These are phyloP conservation scores for Hycleus phaleratus DNA, from an alignment of 1,140 invertebrate species.

Conservation along the genomic window DNA sequence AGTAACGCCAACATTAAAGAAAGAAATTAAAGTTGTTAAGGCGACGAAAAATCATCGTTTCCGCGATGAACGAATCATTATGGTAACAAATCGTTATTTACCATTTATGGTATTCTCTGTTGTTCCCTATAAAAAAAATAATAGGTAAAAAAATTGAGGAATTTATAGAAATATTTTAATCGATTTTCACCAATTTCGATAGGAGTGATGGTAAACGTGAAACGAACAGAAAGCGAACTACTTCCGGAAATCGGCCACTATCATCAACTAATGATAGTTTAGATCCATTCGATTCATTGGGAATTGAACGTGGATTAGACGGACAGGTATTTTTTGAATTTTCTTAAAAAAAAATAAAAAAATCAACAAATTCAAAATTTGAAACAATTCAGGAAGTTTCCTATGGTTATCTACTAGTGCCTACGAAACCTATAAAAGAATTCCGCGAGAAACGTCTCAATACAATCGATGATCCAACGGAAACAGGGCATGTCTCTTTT, in stretches of 20 bases:
- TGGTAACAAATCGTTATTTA: constrained; percentile 60
- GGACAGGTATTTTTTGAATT: constrained; percentile 54
- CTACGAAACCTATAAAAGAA: constrained; percentile 52
- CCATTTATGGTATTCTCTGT: constrained; percentile 78
- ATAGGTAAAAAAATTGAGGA: constrained; percentile 47
- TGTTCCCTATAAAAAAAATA: constrained; percentile 67
- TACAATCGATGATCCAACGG: constrained; percentile 35
- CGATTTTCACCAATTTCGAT: constrained; percentile 11
- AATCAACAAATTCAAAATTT: not conserved
- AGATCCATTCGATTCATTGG: constrained; percentile 78
- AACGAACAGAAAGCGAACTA: constrained; percentile 67
- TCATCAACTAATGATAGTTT: constrained; percentile 75
- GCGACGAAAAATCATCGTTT: constrained; percentile 56
- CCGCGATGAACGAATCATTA: constrained; percentile 67
- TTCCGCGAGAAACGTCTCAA: constrained; percentile 39
- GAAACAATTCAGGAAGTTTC: constrained; percentile 59
- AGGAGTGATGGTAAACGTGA: constrained; percentile 69
- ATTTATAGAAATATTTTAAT: not conserved
- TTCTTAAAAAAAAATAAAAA: too few relatives aligned
- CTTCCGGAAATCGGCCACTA: constrained; percentile 71
- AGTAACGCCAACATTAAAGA: constrained; percentile 26
- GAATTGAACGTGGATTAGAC: constrained; percentile 73
- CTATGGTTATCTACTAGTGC: constrained; percentile 75
- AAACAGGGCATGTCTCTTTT: constrained; percentile 20
- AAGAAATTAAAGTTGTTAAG: constrained; percentile 52